These are phyloP conservation scores for Pao palembangensis DNA, from an alignment of 2,113 vertebrate genomes.

Conservation along the genomic window DNA sequence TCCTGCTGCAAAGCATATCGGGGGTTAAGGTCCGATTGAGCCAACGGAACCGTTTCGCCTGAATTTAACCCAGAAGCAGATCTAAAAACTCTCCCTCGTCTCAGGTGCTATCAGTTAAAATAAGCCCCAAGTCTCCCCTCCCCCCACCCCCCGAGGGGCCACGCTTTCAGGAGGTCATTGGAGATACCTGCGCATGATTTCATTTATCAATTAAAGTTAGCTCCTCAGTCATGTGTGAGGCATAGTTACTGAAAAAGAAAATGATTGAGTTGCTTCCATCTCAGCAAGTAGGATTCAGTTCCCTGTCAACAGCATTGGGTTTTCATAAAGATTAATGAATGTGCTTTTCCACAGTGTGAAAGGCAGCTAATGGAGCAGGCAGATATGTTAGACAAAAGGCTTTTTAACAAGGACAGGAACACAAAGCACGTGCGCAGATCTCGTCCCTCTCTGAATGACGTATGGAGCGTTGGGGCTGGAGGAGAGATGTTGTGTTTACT, in stretches of 20 bases:
- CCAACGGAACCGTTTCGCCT: neutral
- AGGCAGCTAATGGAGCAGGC: constrained; percentile 59
- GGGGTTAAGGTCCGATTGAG: neutral
- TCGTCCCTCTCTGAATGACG: constrained; percentile 39
- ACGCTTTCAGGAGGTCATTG: no score
- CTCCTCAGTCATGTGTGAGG: no score
- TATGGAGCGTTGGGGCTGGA: constrained; percentile 18
- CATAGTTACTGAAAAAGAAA: neutral
- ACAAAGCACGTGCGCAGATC: constrained; percentile 50
- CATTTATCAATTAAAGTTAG: no score
- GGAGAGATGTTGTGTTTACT: neutral
- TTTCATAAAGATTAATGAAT: constrained; percentile 57
- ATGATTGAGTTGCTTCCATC: neutral
- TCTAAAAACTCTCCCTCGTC: no score
- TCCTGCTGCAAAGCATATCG: neutral
- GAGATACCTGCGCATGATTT: no score
- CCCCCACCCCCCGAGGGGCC: no score
- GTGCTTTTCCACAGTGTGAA: constrained; percentile 56
- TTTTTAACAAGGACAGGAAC: constrained; percentile 53
- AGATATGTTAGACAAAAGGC: constrained; percentile 52
- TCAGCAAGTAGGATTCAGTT: constrained; percentile 20
- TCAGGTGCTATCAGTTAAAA: no score
- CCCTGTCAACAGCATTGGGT: constrained; percentile 17
- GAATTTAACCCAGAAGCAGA: neutral
- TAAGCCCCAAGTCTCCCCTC: no score